phyloP scores from a whole-genome alignment of 1,140 invertebrate species.

The Musca vetustissima region DNA sequence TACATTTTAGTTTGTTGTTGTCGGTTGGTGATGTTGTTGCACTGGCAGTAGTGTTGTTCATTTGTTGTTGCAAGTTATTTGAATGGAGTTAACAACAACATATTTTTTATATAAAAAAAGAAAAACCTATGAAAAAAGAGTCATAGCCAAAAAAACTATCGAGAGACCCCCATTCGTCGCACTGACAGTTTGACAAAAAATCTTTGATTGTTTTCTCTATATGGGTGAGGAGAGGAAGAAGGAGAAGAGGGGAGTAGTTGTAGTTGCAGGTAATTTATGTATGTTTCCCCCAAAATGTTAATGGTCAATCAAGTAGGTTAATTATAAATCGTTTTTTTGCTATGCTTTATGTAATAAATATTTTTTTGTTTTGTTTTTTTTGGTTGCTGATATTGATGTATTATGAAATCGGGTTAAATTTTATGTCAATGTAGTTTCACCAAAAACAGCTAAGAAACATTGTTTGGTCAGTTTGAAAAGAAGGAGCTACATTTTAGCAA shows the following conservation, averaged over 20 bases:
- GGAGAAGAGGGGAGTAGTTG: too few relatives aligned
- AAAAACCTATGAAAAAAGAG: background rate
- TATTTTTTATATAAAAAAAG: background rate
- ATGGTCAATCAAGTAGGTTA: constrained; percentile 21
- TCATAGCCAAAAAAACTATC: background rate
- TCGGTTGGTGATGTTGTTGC: background rate
- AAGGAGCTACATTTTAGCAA: too few relatives aligned
- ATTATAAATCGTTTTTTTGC: constrained; percentile 5
- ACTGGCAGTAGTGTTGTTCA: background rate
- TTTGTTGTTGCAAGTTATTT: constrained; percentile 11
- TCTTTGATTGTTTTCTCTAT: constrained; percentile 12
- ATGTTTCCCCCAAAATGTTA: constrained; percentile 17
- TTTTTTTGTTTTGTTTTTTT: too few relatives aligned
- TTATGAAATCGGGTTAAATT: too few relatives aligned
- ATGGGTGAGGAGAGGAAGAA: too few relatives aligned
- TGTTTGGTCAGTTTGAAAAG: too few relatives aligned
- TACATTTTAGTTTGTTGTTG: background rate
- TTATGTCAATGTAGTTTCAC: too few relatives aligned
- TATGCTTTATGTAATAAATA: too few relatives aligned
- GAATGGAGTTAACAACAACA: constrained; percentile 10
- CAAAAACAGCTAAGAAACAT: too few relatives aligned
- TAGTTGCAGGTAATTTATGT: background rate
- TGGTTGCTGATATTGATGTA: too few relatives aligned
- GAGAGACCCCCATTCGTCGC: too few relatives aligned
- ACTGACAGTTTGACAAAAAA: constrained; percentile 17